A percentile compares a stretch with the other conserved stretches of the same genome.
phyloP scores from a whole-genome alignment of 2,888 invertebrate genomes.

The Sarcophaga carnaria region DNA sequence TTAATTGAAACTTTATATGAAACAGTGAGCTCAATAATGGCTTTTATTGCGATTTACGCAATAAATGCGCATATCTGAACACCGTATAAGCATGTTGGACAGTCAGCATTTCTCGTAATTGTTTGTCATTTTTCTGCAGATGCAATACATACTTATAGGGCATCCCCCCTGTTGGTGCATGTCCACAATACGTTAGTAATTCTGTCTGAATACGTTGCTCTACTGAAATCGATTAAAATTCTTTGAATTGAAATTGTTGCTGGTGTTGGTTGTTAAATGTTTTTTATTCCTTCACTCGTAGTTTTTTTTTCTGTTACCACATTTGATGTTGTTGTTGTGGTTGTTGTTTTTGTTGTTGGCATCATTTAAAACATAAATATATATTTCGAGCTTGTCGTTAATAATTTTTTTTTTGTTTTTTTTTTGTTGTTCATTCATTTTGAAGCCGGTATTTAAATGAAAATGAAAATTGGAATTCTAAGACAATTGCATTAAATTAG shows the following conservation, averaged over 20 bases:
- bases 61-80: too few species aligned
- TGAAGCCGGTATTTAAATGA: constrained; percentile 76
- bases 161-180: too few species aligned
- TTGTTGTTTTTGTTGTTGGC: constrained; percentile 16
- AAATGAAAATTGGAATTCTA: constrained; percentile 77
- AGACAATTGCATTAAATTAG: constrained; percentile 81
- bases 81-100: too few species aligned
- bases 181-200: too few species aligned
- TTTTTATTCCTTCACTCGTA: not conserved
- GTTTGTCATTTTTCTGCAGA: too few species aligned
- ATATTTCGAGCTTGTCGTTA: constrained; percentile 34
- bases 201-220: constrained; percentile 69
- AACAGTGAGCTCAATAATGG: too few species aligned
- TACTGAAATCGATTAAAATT: constrained; percentile 82
- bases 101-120: too few species aligned
- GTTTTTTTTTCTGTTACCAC: too few species aligned
- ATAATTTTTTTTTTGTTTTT: constrained; percentile 19
- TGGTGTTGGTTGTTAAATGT: constrained; percentile 44
- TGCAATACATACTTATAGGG: too few species aligned
- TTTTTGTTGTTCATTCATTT: constrained; percentile 35
- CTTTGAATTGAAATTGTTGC: constrained; percentile 67
- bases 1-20: too few species aligned
- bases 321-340: not conserved
- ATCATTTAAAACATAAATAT: constrained; percentile 52
- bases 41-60: too few species aligned